Percentiles rank a stretch among this genome's conserved stretches.
These are phyloP conservation scores for Cynaeus angustus DNA, from an alignment of 2,888 invertebrate genomes.

Conservation along the genomic window DNA sequence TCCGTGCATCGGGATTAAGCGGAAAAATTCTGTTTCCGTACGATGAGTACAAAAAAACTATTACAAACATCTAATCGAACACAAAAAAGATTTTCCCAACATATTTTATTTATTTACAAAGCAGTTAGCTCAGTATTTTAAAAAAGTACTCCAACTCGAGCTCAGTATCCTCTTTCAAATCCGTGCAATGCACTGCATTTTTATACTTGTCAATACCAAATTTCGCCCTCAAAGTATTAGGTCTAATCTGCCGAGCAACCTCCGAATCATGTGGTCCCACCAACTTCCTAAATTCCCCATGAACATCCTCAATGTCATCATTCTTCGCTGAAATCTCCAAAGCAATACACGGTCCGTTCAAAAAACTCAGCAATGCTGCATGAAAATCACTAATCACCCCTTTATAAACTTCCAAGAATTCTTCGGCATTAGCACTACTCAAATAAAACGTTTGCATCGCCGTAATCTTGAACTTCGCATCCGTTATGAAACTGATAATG, in stretches of 20 bases:
- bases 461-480: constrained; percentile 82
- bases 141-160: constrained; percentile 90
- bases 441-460: constrained; percentile 87
- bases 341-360: constrained; percentile 89
- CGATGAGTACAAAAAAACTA: too few species aligned
- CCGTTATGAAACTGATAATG: constrained; percentile 82
- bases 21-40: too few species aligned
- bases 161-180: constrained; percentile 89
- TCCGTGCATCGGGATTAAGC: too few species aligned
- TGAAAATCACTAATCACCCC: constrained; percentile 85
- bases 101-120: background rate
- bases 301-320: constrained; percentile 74
- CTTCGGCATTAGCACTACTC: constrained; percentile 88
- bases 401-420: constrained; percentile 95
- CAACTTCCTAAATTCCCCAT: constrained; percentile 85
- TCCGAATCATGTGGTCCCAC: constrained; percentile 95
- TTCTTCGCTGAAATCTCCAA: constrained; percentile 84
- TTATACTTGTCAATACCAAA: constrained; percentile 88
- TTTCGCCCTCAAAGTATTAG: constrained; percentile 87
- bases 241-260: constrained; percentile 88
- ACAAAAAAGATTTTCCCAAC: background rate
- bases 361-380: constrained; percentile 89
- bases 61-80: too few species aligned
- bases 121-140: constrained; percentile 75
- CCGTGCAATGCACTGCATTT: constrained; percentile 96